Base-by-base conservation (phyloP, 2,797 vertebrate species). In the Helarctos malayanus region DNA sequence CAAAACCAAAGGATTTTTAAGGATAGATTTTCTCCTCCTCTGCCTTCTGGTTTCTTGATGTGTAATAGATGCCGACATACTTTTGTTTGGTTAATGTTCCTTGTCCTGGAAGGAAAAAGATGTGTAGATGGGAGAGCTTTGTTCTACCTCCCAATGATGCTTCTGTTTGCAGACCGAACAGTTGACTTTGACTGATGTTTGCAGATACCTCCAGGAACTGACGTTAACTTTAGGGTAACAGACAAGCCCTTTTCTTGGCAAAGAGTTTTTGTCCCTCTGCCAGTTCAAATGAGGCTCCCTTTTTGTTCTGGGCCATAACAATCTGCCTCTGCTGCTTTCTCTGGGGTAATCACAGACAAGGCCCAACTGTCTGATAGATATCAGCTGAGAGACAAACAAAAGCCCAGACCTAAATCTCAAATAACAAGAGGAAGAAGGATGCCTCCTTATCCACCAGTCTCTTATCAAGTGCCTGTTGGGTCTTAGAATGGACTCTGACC, bases 241-340 rank as follows among this genome's bases (percentile, higher is more conserved):
- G 79, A 87, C 65, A n/a, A 73, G 32, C 81, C 23, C 68, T 95
- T 94, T 88, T 96, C 87, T 63, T 59, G 81, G 59, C 49, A 4
- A 45, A 23, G 75, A 54, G 82, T 75, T 94, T 80, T 19, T 83
- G 35, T 91, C 88, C 65, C 61, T 69, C 82, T 69, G 49, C 84
- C 45, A 78, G 93, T 92, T 97, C 94, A 95, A 21, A 27, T 84
- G 85, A 97, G 96, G 85, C n/a, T 97, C n/a, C 10, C 27, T 81
- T 97, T 98, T 96, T 96, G 85, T 97, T 91, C 32, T 69, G 11
- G 14, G 59, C 59, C 61, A 23, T 73, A 61, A 59, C 76, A 89
- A 12, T 56, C 92, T 79, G 59, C 75, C 86, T 95, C 32, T 75
- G 29, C 76, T 27, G 21, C 65, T 41, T 35, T 87, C 76, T 76